Conservation (phyloP, 1,140 invertebrate species). For the Hesperophylax magnus region DNA sequence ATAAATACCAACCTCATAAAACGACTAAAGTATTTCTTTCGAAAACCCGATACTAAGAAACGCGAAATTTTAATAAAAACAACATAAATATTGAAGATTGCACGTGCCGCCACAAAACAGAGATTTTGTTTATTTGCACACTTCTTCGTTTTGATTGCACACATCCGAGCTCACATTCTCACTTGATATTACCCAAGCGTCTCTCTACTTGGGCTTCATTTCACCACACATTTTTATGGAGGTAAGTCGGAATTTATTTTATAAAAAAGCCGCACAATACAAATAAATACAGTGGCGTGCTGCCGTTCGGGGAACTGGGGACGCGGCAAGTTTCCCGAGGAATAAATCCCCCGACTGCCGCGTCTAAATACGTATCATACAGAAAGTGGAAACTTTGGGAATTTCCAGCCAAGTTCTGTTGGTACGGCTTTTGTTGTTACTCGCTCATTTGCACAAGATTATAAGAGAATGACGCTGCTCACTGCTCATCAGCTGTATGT, state of each 20-base stretch:
- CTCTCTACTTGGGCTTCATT: conserved; percentile 9
- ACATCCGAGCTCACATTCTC: conserved; percentile 3
- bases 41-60: no score
- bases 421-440: conserved; percentile 32
- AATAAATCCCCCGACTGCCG: conserved; percentile 32
- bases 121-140: conserved; percentile 1
- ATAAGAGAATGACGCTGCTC: conserved; percentile 23
- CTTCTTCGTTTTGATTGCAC: conserved; percentile 11
- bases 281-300: conserved; percentile 5
- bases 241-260: conserved; percentile 34
- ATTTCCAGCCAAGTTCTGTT: conserved; percentile 19
- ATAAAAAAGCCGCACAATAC: conserved; percentile 28
- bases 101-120: no score
- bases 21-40: no score
- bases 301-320: conserved; percentile 4
- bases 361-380: conserved; percentile 35
- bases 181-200: conserved; percentile 5
- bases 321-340: conserved; percentile 30
- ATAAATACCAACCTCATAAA: no score
- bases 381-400: conserved; percentile 36
- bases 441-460: conserved; percentile 39
- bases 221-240: conserved; percentile 29
- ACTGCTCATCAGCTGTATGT: conserved; percentile 29
- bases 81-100: no score
- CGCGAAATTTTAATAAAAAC: no score